Evolutionary conservation across 2,113 vertebrate species (phyloP), one percentile per base, ranked within the genome.

Genomic region (Puffinus mauretanicus): DNA sequence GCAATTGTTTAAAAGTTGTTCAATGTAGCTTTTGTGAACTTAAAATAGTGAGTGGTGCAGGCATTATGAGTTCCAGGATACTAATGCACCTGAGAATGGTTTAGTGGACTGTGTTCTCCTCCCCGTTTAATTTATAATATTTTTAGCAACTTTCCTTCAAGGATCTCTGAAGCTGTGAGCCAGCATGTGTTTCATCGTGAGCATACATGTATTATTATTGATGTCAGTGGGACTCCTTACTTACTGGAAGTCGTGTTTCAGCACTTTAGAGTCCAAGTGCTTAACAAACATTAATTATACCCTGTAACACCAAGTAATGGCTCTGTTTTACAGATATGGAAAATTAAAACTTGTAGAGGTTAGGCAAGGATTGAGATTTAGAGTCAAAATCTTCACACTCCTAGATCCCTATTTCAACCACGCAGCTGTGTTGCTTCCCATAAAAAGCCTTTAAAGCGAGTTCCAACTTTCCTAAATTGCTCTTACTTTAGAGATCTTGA

Each of bases 121-220:
- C 46, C 15, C 9, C 1, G 32, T 79, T 71, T 92, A 71, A 42
- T 61, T 65, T 64, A 30, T n/a, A 77, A 40, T 52, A 88, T 66
- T 72, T 29, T 24, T 84, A 90, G 42, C 54, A 86, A 80, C 79
- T 91, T 92, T 96, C 75, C 88, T 96, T 91, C 82, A 93, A 93
- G 93, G 91, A 93, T 82, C 73, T 93, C 80, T 90, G 82, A 86
- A 76, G 55, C 66, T 76, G 47, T 72, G 42, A 88, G 40, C n/a
- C 58, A 90, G 52, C 55, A 34, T 42, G 19, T 17, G 1, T 90
- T 79, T 87, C 49, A 21, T 18, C 0, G 0, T 91, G 11, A 66
- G 49, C 65, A 27, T 64, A 29, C 9, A 6, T 32, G 7, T 49
- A 40, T 83, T 88, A 26, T 29, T 64, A 54, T 6, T 79, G 36